Percentiles rank a stretch among this genome's conserved stretches.
Evolutionary conservation across 2,113 vertebrate species (phyloP).

Genomic region (Solea senegalensis): DNA sequence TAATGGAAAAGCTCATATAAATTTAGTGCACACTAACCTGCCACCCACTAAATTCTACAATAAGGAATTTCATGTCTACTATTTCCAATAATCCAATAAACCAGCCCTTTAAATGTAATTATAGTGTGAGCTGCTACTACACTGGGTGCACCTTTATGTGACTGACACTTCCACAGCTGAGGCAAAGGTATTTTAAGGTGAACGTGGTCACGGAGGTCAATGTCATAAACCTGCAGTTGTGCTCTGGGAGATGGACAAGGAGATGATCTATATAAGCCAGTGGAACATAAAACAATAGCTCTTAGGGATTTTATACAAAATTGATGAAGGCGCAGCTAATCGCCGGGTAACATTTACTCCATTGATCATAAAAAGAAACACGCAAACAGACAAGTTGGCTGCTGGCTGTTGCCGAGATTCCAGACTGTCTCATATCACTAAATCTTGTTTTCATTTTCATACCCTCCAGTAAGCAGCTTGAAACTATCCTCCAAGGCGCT

Average conservation of each 20-base stretch:
- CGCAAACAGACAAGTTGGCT: conserved; percentile 55
- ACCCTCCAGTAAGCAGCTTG: conserved; percentile 45
- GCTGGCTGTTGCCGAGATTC: conserved; percentile 49
- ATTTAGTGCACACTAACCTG: not conserved
- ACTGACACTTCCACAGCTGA: conserved; percentile 31
- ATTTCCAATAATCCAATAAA: not conserved
- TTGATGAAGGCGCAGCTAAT: conserved; percentile 58
- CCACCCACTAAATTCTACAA: not conserved
- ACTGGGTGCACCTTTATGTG: conserved; percentile 16
- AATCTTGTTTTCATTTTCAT: conserved; percentile 55
- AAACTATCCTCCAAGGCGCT: conserved; percentile 28
- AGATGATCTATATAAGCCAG: conserved; percentile 67
- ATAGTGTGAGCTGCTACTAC: not conserved
- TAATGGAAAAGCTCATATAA: not conserved
- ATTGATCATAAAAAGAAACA: conserved; percentile 75
- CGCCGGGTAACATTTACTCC: conserved; percentile 56
- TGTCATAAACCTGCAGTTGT: conserved; percentile 66
- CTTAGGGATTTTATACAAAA: conserved; percentile 51
- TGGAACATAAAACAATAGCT: conserved; percentile 72
- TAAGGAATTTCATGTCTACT: not conserved
- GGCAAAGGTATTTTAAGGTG: conserved; percentile 68
- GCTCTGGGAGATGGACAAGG: conserved; percentile 52
- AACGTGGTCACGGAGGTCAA: conserved; percentile 39
- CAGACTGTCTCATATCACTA: conserved; percentile 49
- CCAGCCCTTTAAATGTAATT: not conserved